These are phyloP conservation scores for Apoderus coryli DNA, from an alignment of 2,888 invertebrate genomes.

Conservation along the genomic window DNA sequence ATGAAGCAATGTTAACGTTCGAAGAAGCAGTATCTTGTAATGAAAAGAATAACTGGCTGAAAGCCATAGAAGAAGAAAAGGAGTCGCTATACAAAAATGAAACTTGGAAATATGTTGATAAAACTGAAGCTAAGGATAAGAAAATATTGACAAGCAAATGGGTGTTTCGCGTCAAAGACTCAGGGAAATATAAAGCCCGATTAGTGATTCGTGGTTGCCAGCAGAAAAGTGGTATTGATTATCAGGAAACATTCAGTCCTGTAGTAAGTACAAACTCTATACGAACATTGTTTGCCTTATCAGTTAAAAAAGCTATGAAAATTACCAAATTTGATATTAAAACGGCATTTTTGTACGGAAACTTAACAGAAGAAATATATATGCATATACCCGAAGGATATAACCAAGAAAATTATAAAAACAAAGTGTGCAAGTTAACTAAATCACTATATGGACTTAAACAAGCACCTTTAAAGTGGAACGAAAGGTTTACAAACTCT, in stretches of 20 bases:
- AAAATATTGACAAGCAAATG: slow-evolving; percentile 12
- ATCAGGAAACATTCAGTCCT: slow-evolving; percentile 13
- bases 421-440: slow-evolving; percentile 11
- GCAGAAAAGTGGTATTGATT: slow-evolving; percentile 11
- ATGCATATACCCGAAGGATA: slow-evolving; percentile 16
- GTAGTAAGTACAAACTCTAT: slow-evolving; percentile 9
- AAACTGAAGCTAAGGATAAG: slow-evolving; percentile 11
- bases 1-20: slow-evolving; percentile 12
- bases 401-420: not conserved
- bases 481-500: slow-evolving; percentile 10
- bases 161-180: slow-evolving; percentile 12
- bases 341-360: slow-evolving; percentile 15
- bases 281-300: slow-evolving; percentile 12
- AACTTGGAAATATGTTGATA: slow-evolving; percentile 16
- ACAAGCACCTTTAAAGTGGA: slow-evolving; percentile 12
- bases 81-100: slow-evolving; percentile 14
- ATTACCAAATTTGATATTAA: slow-evolving; percentile 14
- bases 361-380: slow-evolving; percentile 13
- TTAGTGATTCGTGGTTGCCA: slow-evolving; percentile 12
- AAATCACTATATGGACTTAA: slow-evolving; percentile 13
- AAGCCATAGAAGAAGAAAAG: slow-evolving; percentile 16
- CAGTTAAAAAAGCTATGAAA: slow-evolving; percentile 7
- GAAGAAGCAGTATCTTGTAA: slow-evolving; percentile 14
- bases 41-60: slow-evolving; percentile 14
- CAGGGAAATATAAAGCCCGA: slow-evolving; percentile 13